These are phyloP conservation scores for Mormyrus hasselquistii DNA, from an alignment of 2,797 vertebrate genomes.

Conservation along the genomic window DNA sequence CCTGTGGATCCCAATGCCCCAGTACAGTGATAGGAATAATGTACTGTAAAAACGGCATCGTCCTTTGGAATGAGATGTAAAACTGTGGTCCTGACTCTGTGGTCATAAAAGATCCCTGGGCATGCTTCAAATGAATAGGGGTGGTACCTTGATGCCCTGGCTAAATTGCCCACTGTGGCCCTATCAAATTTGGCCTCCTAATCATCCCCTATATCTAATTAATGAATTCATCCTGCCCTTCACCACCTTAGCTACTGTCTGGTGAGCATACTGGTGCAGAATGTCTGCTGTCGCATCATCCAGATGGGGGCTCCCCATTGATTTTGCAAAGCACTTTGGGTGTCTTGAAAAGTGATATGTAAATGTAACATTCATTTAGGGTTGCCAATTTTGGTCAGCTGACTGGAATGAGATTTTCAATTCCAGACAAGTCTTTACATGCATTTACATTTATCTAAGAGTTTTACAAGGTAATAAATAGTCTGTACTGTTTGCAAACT, in stretches of 20 bases:
- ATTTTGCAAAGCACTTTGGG: neutral
- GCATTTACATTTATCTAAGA: neutral
- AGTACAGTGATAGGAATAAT: neutral
- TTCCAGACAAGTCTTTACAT: neutral
- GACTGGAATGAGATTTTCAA: neutral
- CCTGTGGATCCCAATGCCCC: neutral
- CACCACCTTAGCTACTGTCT: neutral
- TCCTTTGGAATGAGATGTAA: neutral
- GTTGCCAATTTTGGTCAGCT: neutral
- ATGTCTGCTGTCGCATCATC: neutral
- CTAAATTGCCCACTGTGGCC: neutral
- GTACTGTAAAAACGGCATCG: neutral
- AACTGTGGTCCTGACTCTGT: neutral
- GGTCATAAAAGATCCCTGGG: neutral
- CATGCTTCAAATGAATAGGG: neutral
- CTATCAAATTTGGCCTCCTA: neutral
- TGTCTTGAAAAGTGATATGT: neutral
- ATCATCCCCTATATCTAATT: neutral
- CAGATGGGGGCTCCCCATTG: neutral
- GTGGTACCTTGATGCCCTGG: neutral
- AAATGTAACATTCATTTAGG: neutral
- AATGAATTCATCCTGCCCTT: neutral
- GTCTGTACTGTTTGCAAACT: neutral
- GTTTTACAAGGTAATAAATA: neutral
- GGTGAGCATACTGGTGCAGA: neutral